Evolutionary conservation across 1,140 invertebrate species (phyloP).

Genomic region (Diachasma alloeum): DNA sequence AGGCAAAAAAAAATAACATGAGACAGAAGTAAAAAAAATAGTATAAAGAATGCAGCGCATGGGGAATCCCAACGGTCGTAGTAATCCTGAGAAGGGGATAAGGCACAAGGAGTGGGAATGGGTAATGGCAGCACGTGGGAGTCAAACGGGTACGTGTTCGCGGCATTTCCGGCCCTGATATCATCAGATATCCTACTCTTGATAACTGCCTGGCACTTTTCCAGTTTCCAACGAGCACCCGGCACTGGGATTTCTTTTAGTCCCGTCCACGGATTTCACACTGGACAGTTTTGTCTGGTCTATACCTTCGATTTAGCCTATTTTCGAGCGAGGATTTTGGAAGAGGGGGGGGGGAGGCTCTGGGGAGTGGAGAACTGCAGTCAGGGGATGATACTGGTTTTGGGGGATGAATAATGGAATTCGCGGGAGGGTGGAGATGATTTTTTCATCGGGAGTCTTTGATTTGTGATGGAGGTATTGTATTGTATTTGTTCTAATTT

Average conservation of each 20-base stretch:
- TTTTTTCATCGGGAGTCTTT: too few species aligned
- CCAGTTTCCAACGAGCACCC: slow-evolving; percentile 23
- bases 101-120: slow-evolving; percentile 13
- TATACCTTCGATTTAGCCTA: slow-evolving; percentile 9
- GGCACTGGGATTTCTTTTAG: slow-evolving; percentile 21
- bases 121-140: slow-evolving; percentile 37
- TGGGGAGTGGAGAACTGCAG: not conserved
- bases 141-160: slow-evolving; percentile 36
- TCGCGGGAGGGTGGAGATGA: too few species aligned
- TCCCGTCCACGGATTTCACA: slow-evolving; percentile 27
- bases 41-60: slow-evolving; percentile 6
- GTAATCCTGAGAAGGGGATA: slow-evolving; percentile 24
- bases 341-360: not conserved
- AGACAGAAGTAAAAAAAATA: not conserved
- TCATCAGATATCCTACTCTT: slow-evolving; percentile 35
- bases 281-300: not conserved
- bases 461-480: too few species aligned
- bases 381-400: too few species aligned
- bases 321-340: not conserved
- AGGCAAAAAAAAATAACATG: not conserved
- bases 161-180: slow-evolving; percentile 35
- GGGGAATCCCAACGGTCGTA: slow-evolving; percentile 20
- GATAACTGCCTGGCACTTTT: slow-evolving; percentile 39
- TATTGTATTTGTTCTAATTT: too few species aligned
- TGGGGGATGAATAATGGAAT: too few species aligned